Base-by-base conservation (phyloP, 2,113 vertebrate genomes). In the Ictidomys tridecemlineatus region DNA sequence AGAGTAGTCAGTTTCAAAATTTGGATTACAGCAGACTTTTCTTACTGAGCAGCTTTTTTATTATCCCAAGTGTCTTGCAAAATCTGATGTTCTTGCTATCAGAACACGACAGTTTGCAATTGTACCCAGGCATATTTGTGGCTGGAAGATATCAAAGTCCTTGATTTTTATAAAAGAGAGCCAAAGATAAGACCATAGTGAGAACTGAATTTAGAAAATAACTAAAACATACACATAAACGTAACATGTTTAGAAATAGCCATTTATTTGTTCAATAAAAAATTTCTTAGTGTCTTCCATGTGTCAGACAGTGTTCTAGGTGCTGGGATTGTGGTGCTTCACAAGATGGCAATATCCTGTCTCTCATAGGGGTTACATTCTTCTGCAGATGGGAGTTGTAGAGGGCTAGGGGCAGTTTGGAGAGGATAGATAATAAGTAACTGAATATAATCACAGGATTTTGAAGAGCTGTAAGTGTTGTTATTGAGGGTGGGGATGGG, bases 1-100 rank as follows among this genome's bases (percentile, higher is more conserved):
- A 3, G 58, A 83, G 18, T 63, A 79, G 8, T 16, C 72, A 51
- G 37, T 74, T 92, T 70, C 51, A 94, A 34, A 58, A 88, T 82
- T 88, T 53, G 72, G 76, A 58, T 93, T 67, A 89, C 37, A 95
- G 69, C 63, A 84, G 76, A 72, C 42, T 67, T 96, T 93, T 77
- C 26, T 84, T 32, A 79, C 51, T 63, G 70, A 89, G 84, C 5
- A 92, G 73, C 34, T 42, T 91, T 48, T 83, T 85, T 83, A 77
- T 67, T 85, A 86, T 95, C 39, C 79, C 30, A 82, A 72, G 58
- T 28, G 32, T 76, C 73, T 91, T 94, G 76, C 80, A 74, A 61
- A 86, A 74, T 87, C 13, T 79, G 61, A 58, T 65, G 39, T 16
- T 16, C 96, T 91, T 94, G n/a, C 34, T 45, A 26, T 39, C 24